Conservation (phyloP, 2,113 vertebrate species). For the Colius striatus region DNA sequence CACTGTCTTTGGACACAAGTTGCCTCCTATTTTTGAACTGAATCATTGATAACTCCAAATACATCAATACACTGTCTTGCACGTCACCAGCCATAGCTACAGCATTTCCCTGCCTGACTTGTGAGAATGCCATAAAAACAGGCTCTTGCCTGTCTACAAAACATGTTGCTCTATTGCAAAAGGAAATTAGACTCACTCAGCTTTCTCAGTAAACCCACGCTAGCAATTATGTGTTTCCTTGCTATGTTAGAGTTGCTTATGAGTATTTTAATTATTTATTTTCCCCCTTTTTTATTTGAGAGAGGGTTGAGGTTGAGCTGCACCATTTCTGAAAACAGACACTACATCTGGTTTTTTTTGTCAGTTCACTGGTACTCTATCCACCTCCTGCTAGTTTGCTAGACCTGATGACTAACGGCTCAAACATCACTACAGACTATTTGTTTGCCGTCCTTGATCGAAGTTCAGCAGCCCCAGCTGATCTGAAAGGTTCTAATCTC, state of each 20-base stretch:
- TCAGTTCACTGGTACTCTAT: not conserved
- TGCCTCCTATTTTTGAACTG: not conserved
- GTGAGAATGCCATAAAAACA: not conserved
- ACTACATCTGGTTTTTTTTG: fast-evolving
- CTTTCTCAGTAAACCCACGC: not conserved
- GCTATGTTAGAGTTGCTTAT: not conserved
- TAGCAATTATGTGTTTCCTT: not conserved
- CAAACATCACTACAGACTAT: not conserved
- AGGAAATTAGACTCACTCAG: not conserved
- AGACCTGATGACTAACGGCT: not conserved
- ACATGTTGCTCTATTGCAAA: not conserved
- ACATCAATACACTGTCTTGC: not conserved
- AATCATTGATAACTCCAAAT: not conserved
- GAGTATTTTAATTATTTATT: not conserved
- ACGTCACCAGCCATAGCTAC: not conserved
- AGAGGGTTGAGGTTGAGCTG: not conserved
- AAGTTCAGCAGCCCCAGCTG: not conserved
- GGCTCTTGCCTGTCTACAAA: not conserved
- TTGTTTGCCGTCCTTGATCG: not conserved
- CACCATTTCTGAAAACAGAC: not conserved
- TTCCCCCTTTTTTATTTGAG: not conserved
- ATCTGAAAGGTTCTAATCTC: not conserved
- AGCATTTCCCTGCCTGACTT: not conserved
- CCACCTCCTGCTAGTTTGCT: not conserved
- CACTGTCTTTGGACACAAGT: not conserved